A percentile compares a stretch with the other conserved stretches of the same genome.
Evolutionary conservation across 2,797 vertebrate species (phyloP).

Genomic region (Lepilemur septentrionalis): DNA sequence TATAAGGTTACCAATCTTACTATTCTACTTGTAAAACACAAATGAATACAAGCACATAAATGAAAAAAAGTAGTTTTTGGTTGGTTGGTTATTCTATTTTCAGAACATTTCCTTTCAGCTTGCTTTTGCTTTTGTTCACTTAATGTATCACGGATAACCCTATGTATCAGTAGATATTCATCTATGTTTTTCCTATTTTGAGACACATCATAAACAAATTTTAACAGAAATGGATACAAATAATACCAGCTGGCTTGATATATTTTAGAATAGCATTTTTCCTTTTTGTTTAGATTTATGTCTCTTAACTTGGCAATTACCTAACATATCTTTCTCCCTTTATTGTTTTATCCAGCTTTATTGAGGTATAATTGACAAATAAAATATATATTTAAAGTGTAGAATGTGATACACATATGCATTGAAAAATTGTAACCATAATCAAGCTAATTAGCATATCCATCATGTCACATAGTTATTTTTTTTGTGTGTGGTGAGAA

Average conservation of each 20-base stretch:
- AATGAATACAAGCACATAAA: not conserved
- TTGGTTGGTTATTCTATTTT: slow-evolving; percentile 40
- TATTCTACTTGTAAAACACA: not conserved
- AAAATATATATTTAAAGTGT: not conserved
- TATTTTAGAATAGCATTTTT: not conserved
- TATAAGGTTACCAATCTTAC: not conserved
- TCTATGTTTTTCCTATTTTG: not conserved
- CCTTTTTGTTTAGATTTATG: not conserved
- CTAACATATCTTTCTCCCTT: not conserved
- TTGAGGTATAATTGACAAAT: not conserved
- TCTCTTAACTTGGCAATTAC: not conserved
- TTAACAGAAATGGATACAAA: not conserved
- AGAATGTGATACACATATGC: not conserved
- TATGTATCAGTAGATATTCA: not conserved
- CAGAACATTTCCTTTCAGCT: not conserved
- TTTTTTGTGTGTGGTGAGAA: not conserved
- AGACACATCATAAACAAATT: not conserved
- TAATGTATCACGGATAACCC: not conserved
- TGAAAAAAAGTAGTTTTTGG: not conserved
- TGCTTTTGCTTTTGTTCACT: slow-evolving; percentile 5
- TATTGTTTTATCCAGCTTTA: not conserved
- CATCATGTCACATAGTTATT: not conserved
- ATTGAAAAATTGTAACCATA: not conserved
- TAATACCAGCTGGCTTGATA: not conserved
- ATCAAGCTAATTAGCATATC: not conserved